A percentile compares a stretch with the other conserved stretches of the same genome.
These are phyloP conservation scores for Pseudochaenichthys georgianus DNA, from an alignment of 2,797 vertebrate species.

Conservation along the genomic window DNA sequence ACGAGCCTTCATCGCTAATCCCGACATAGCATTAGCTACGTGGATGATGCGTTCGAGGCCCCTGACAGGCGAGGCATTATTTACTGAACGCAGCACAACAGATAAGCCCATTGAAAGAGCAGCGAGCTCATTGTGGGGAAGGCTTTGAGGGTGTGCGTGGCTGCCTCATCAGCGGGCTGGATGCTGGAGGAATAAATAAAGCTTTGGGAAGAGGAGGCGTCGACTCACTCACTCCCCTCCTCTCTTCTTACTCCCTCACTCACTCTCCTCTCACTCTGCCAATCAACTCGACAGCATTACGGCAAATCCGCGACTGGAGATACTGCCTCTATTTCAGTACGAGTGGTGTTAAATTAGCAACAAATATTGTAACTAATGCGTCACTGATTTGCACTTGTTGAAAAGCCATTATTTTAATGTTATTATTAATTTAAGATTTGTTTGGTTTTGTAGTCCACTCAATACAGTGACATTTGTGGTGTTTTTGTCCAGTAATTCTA, in stretches of 20 bases:
- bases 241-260: slow-evolving; percentile 28
- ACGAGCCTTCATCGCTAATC: slow-evolving; percentile 83
- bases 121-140: slow-evolving; percentile 70
- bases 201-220: slow-evolving; percentile 56
- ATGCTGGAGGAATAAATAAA: slow-evolving; percentile 69
- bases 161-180: slow-evolving; percentile 69
- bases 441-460: background rate
- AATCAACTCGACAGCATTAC: slow-evolving; percentile 66
- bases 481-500: background rate
- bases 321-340: slow-evolving; percentile 26
- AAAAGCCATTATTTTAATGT: background rate
- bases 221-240: slow-evolving; percentile 27
- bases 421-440: background rate
- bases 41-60: slow-evolving; percentile 78
- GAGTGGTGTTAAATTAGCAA: slow-evolving; percentile 29
- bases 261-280: slow-evolving; percentile 62
- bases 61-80: slow-evolving; percentile 82
- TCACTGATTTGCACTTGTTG: slow-evolving; percentile 19
- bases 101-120: slow-evolving; percentile 84
- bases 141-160: slow-evolving; percentile 60
- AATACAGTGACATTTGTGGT: background rate
- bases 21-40: slow-evolving; percentile 73
- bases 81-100: slow-evolving; percentile 80
- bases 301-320: slow-evolving; percentile 45
- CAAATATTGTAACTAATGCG: slow-evolving; percentile 20